Evolutionary conservation across 2,888 invertebrate genomes (phyloP).

Genomic region (Philereme vetulata): DNA sequence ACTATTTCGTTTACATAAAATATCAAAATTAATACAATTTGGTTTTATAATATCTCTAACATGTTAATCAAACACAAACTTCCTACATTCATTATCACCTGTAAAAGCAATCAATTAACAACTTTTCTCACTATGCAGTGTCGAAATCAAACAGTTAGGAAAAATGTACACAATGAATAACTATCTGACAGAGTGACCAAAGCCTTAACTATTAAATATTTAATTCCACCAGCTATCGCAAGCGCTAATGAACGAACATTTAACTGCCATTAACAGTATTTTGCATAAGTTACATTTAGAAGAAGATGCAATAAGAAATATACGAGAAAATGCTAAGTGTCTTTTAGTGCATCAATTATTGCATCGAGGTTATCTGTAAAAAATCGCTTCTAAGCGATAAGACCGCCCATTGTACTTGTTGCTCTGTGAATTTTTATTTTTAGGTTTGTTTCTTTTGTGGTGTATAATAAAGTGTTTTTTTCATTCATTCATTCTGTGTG

Average conservation of each 20-base stretch:
- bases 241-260: conserved; percentile 63
- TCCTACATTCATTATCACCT: conserved; percentile 10
- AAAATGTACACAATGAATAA: neutral
- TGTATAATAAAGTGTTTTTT: too few species aligned
- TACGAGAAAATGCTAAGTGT: neutral
- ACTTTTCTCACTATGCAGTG: neutral
- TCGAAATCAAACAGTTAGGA: neutral
- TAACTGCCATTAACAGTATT: conserved; percentile 19
- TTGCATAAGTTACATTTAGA: conserved; percentile 13
- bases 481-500: too few species aligned
- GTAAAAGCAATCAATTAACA: conserved; percentile 11
- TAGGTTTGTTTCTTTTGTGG: too few species aligned
- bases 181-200: conserved; percentile 7
- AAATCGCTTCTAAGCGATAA: too few species aligned
- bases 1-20: neutral
- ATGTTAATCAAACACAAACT: conserved; percentile 6
- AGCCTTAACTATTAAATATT: conserved; percentile 33
- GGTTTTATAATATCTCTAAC: neutral
- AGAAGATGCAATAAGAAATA: too few species aligned
- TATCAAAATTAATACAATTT: neutral
- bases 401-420: too few species aligned
- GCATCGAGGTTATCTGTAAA: too few species aligned
- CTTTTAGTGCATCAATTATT: neutral
- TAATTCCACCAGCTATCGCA: conserved; percentile 45
- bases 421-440: too few species aligned